Evolutionary conservation across 2,113 vertebrate genomes (phyloP).

Genomic region (Carlito syrichta): DNA sequence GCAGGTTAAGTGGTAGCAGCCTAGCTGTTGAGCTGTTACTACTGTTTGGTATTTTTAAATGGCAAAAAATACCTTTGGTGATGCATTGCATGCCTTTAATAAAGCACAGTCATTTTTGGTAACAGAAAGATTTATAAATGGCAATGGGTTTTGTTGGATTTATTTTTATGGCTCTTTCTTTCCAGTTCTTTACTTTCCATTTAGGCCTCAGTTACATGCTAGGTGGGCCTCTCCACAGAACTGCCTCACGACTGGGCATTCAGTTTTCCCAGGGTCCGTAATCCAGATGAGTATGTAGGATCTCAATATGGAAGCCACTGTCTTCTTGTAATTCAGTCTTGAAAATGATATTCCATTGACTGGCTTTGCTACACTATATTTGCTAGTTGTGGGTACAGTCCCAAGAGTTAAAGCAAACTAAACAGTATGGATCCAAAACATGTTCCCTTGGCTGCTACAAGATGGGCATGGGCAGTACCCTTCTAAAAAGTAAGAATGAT

Average conservation of each 20-base stretch:
- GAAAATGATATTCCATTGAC: no score
- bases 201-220: no score
- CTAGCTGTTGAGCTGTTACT: not conserved
- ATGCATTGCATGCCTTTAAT: not conserved
- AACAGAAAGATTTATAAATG: slow-evolving; percentile 32
- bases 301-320: no score
- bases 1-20: not conserved
- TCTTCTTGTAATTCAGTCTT: no score
- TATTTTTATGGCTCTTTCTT: slow-evolving; percentile 59
- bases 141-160: not conserved
- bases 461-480: rapidly evolving
- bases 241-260: no score
- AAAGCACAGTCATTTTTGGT: not conserved
- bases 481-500: not conserved
- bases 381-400: not conserved
- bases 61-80: not conserved
- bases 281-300: no score
- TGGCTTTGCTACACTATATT: no score
- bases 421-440: not conserved
- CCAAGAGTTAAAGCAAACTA: not conserved
- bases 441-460: not conserved
- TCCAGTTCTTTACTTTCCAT: slow-evolving; percentile 17
- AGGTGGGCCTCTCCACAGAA: no score
- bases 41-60: slow-evolving; percentile 46
- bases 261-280: no score